Evolutionary conservation across 2,888 invertebrate species (phyloP), one percentile per base, ranked within the genome.

Genomic region (Eupithecia inturbata): DNA sequence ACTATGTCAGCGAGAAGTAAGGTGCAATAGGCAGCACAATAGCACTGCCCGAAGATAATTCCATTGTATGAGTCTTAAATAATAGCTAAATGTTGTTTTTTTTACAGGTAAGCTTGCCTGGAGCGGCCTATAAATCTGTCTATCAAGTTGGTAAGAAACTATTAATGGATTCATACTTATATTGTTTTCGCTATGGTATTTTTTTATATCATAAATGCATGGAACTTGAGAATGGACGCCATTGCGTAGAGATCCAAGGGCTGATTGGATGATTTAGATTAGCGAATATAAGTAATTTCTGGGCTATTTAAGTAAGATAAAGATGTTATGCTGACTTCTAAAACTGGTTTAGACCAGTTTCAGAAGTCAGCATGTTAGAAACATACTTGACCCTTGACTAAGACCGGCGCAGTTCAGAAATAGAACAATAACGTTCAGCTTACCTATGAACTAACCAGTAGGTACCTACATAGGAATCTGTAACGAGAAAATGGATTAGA

Each of bases 1-100:
- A 78, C 70, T 73, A 71, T 77, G 76, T 77, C 74, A 77, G 78
- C 63, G 67, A 68, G 74, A 71, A 75, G 76, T 77, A 77, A 72
- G 75, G 76, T 76, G 74, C 68, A 76, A 79, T 78, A 80, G 80
- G 80, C 80, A 80, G 80, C 78, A 80, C 80, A 80, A 80, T 80
- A 78, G 79, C 70, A 57, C 75, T 68, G 67, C 68, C 53, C 74
- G 76, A 79, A 78, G 77, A 80, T 80, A 80, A 79, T 79, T 78
- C 78, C 79, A 79, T 79, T 81, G 81, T 79, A 79, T 79, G 63
- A 78, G 72, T 71, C 75, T 79, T 78, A 78, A 79, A 76, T 78
- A 77, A 78, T 79, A 78, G 74, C 78, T 69, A 76, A 78, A 70
- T 70, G 28, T 78, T 78, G 49, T 45, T 71, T 78, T 80, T 80